These are phyloP conservation scores for Iphiclides podalirius DNA, from an alignment of 2,888 invertebrate species.

Conservation along the genomic window DNA sequence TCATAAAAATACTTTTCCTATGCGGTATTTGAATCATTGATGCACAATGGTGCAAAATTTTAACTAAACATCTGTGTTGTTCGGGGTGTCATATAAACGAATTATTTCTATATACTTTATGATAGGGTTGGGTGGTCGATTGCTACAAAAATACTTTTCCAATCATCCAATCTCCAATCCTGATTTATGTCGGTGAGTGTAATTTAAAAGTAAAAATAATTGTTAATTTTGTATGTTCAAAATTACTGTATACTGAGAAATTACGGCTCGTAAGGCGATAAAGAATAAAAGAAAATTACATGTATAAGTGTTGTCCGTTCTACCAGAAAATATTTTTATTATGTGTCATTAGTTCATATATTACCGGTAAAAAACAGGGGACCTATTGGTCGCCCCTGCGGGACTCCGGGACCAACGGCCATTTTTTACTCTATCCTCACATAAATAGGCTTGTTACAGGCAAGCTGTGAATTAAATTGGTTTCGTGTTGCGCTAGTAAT, in stretches of 20 bases:
- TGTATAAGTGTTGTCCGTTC: conserved; percentile 7
- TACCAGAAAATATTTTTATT: conserved; percentile 53
- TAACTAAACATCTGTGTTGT: no score
- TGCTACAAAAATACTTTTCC: no score
- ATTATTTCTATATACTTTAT: no score
- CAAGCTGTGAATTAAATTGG: conserved; percentile 74
- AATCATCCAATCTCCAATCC: no score
- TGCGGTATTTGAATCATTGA: no score
- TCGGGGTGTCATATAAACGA: no score
- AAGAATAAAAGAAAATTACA: conserved; percentile 6
- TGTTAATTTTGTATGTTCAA: no score
- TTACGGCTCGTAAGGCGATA: background rate
- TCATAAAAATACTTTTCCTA: no score
- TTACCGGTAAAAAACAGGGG: conserved; percentile 56
- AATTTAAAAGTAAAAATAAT: no score
- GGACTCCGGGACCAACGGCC: conserved; percentile 42
- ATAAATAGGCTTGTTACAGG: conserved; percentile 61
- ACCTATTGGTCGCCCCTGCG: conserved; percentile 52
- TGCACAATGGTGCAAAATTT: no score
- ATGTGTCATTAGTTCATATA: conserved; percentile 68
- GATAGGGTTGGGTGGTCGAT: no score
- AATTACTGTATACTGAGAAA: conserved; percentile 5
- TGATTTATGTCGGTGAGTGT: no score
- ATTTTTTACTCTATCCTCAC: conserved; percentile 45
- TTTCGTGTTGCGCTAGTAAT: conserved; percentile 63